A percentile compares a stretch with the other conserved stretches of the same genome.
Evolutionary conservation across 2,888 invertebrate species (phyloP).

Genomic region (Phytoseiulus persimilis): DNA sequence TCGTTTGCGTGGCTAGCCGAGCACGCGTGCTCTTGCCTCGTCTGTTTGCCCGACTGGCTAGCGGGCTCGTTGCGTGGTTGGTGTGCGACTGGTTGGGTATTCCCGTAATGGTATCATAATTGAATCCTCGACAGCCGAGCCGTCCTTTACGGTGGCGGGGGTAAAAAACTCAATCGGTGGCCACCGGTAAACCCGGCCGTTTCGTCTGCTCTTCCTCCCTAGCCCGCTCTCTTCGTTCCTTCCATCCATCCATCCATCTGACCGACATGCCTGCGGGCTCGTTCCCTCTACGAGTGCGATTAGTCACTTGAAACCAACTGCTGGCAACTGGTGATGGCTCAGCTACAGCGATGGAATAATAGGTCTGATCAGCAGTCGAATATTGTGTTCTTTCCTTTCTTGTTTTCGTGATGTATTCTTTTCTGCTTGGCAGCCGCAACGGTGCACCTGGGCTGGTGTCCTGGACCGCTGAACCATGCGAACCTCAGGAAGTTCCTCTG

Average conservation of each 20-base stretch:
- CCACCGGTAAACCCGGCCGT: neutral
- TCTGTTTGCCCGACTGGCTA: neutral
- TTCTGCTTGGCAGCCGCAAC: no score
- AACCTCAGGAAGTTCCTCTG: no score
- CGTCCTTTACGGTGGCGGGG: neutral
- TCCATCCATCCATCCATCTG: neutral
- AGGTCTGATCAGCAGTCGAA: no score
- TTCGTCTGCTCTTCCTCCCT: neutral
- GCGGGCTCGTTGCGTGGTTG: neutral
- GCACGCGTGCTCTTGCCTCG: neutral
- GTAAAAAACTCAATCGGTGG: neutral
- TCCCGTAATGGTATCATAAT: slow-evolving; percentile 5
- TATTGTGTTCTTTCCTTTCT: no score
- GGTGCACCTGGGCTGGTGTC: no score
- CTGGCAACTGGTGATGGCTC: neutral
- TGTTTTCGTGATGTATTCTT: no score
- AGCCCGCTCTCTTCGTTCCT: neutral
- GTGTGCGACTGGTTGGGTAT: neutral
- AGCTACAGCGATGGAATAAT: no score
- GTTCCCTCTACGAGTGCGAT: neutral
- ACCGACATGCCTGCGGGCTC: neutral
- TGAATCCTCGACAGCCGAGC: neutral
- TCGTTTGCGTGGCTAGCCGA: neutral
- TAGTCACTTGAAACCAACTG: neutral
- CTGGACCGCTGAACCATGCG: no score